Percentiles rank a stretch among this genome's conserved stretches.
Conservation (phyloP, 2,797 vertebrate species). For the Cryptoprocta ferox region DNA sequence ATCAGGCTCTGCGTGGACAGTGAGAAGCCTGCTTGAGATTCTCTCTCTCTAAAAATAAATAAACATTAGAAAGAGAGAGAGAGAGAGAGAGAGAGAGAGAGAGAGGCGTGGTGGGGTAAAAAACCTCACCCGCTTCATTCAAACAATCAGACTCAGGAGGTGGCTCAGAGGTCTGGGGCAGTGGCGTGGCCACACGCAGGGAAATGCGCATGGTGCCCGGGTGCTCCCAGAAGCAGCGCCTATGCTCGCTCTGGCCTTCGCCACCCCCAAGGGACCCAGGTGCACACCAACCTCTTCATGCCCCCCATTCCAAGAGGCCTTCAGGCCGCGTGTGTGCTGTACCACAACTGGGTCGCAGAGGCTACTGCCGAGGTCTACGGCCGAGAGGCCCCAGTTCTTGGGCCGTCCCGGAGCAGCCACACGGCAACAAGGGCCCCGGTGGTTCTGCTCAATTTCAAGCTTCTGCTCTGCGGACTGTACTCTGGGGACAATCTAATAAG, state of each 20-base stretch:
- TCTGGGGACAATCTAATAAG: conserved; percentile 87
- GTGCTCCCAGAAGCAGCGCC: rapidly evolving
- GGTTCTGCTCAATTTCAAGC: conserved; percentile 87
- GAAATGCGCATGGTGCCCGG: neutral
- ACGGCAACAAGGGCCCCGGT: conserved; percentile 86
- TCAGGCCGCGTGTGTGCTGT: conserved; percentile 59
- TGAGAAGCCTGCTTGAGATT: no score
- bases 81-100: neutral
- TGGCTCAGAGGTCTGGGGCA: neutral
- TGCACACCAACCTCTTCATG: neutral
- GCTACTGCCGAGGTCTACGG: conserved; percentile 89
- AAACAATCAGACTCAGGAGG: neutral
- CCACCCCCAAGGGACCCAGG: neutral
- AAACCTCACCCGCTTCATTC: neutral
- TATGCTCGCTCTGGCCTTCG: neutral
- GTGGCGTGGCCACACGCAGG: neutral
- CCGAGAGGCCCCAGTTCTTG: conserved; percentile 89
- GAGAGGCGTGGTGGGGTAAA: neutral
- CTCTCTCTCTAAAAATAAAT: no score
- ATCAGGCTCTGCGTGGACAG: no score
- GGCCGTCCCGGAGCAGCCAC: conserved; percentile 87
- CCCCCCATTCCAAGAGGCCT: neutral
- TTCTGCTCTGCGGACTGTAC: conserved; percentile 85
- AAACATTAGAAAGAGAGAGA: neutral
- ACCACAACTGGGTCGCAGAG: conserved; percentile 90